Evolutionary conservation across 2,797 vertebrate species (phyloP).

Genomic region (Catamblyrhynchus diadema): DNA sequence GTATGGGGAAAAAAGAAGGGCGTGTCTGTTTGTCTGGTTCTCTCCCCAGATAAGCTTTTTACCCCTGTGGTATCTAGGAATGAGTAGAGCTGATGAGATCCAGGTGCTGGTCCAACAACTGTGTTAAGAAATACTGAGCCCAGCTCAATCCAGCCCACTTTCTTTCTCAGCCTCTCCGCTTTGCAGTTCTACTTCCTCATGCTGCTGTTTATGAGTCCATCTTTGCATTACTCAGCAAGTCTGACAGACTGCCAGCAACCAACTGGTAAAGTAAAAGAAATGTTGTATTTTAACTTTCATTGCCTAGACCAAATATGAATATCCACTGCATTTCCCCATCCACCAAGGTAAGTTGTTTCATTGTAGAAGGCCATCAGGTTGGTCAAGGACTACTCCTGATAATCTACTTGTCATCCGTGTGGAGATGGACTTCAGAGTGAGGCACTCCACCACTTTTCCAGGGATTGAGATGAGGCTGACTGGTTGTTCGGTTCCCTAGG

Average conservation of each 20-base stretch:
- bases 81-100: not conserved
- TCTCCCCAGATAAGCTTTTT: not conserved
- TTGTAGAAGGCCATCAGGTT: not conserved
- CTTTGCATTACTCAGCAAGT: not conserved
- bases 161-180: not conserved
- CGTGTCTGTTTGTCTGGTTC: not conserved
- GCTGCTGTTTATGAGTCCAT: not conserved
- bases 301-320: not conserved
- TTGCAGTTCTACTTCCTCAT: not conserved
- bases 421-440: not conserved
- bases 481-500: no score
- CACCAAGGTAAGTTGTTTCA: not conserved
- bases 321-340: not conserved
- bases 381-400: not conserved
- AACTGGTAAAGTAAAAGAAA: not conserved
- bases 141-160: not conserved
- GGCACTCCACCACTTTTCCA: not conserved
- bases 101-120: not conserved
- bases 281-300: not conserved
- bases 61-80: not conserved
- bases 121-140: not conserved
- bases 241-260: not conserved
- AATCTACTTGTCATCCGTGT: not conserved
- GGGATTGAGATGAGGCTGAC: not conserved
- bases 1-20: not conserved